Percentiles rank a stretch among this genome's conserved stretches.
Conservation (phyloP, 2,113 vertebrate species). For the Microcebus murinus region DNA sequence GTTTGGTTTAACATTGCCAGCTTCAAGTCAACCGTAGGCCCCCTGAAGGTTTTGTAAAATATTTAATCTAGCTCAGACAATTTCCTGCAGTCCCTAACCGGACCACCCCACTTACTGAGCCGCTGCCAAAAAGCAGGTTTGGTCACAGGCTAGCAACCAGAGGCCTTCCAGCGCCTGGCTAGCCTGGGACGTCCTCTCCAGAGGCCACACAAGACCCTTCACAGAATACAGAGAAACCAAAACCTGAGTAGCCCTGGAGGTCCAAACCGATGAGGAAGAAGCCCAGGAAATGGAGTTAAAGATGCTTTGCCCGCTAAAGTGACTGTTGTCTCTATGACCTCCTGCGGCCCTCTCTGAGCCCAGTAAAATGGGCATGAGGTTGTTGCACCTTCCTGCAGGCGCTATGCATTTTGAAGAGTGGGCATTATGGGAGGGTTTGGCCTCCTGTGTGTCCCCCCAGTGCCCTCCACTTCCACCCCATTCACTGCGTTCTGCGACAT, state of each 20-base stretch:
- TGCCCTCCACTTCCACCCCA: not conserved
- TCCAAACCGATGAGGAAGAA: not conserved
- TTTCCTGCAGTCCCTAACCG: conserved; percentile 86
- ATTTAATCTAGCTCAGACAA: conserved; percentile 89
- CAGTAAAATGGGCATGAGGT: not conserved
- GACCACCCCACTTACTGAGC: conserved; percentile 86
- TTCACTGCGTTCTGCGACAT: not conserved
- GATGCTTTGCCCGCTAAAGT: not conserved
- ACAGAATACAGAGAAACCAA: not conserved
- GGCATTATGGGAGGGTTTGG: not conserved
- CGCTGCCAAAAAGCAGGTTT: conserved; percentile 78
- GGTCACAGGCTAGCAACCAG: conserved; percentile 23
- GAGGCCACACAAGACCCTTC: conserved; percentile 66
- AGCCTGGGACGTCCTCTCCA: conserved; percentile 59
- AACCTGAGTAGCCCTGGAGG: not conserved
- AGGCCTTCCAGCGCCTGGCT: conserved; percentile 77
- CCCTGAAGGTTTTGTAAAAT: conserved; percentile 86
- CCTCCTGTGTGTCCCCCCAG: not conserved
- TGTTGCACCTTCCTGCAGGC: not conserved
- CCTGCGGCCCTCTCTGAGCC: not conserved
- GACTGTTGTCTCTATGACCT: not conserved
- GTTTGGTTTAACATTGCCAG: conserved; percentile 86
- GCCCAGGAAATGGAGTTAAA: not conserved
- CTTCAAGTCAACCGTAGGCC: conserved; percentile 83
- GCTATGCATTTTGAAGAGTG: not conserved